Percentiles rank a stretch among this genome's conserved stretches.
Conservation (phyloP, 2,797 vertebrate genomes). For the Melanotaenia boesemani region DNA sequence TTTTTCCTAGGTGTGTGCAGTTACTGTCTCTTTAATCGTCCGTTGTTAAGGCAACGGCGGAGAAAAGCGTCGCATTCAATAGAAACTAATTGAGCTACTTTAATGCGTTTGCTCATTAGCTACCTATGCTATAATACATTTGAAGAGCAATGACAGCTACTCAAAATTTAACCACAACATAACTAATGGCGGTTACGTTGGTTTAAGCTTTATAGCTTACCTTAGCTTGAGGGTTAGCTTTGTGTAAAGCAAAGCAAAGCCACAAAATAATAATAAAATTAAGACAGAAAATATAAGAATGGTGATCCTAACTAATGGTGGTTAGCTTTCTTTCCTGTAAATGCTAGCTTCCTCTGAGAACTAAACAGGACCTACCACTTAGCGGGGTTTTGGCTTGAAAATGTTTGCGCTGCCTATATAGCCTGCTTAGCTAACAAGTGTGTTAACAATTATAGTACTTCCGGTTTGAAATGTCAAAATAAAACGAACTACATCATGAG, state of each 20-base stretch:
- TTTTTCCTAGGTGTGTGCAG: background rate
- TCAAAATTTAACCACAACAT: fast-evolving
- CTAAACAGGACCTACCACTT: constrained; percentile 17
- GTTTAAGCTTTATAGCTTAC: background rate
- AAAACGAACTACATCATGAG: constrained; percentile 1
- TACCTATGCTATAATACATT: background rate
- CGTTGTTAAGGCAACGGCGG: constrained; percentile 73
- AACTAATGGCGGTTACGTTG: background rate
- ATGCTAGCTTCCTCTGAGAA: too few relatives aligned
- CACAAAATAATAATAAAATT: background rate
- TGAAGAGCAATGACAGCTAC: background rate
- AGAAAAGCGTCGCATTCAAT: constrained; percentile 29
- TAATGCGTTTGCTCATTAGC: background rate
- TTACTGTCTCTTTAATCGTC: constrained; percentile 64
- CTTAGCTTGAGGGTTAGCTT: constrained; percentile 31
- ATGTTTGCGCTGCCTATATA: constrained; percentile 5
- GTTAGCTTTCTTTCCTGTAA: background rate
- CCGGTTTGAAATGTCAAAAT: constrained; percentile 31
- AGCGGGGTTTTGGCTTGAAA: background rate
- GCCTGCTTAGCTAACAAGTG: background rate
- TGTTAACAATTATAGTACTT: background rate
- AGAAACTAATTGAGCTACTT: constrained; percentile 10
- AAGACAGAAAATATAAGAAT: constrained; percentile 1
- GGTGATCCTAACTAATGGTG: constrained; percentile 8
- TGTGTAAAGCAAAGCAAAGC: constrained; percentile 1